These are phyloP conservation scores for Eriocheir sinensis DNA, from an alignment of 1,140 invertebrate genomes.

Conservation along the genomic window DNA sequence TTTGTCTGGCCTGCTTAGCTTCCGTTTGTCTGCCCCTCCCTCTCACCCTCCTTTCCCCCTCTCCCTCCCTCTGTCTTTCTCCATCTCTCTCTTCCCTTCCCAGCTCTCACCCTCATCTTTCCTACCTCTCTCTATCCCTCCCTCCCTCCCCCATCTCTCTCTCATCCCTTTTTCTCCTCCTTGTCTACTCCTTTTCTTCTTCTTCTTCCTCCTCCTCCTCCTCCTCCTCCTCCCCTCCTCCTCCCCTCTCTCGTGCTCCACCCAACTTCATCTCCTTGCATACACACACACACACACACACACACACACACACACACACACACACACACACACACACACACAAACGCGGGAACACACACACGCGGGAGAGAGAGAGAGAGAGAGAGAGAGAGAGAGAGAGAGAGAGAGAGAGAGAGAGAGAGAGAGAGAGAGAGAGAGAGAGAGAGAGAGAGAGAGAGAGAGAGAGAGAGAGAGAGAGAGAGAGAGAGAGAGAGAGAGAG, in stretches of 20 bases:
- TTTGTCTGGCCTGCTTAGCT: not conserved
- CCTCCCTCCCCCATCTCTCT: not conserved
- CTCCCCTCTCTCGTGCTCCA: not conserved
- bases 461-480: too few relatives aligned
- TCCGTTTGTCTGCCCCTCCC: not conserved
- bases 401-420: too few relatives aligned
- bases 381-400: too few relatives aligned
- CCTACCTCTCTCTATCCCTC: too few relatives aligned
- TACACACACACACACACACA: too few relatives aligned
- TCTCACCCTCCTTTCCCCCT: not conserved
- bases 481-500: too few relatives aligned
- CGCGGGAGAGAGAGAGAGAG: too few relatives aligned
- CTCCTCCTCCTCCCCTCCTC: not conserved
- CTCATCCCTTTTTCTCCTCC: not conserved
- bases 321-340: too few relatives aligned
- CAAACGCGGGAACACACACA: too few relatives aligned
- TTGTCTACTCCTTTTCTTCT: not conserved
- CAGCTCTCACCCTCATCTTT: not conserved
- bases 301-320: too few relatives aligned
- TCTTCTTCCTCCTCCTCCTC: not conserved
- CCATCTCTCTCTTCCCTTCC: not conserved
- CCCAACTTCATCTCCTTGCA: not conserved
- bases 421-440: too few relatives aligned
- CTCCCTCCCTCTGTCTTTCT: not conserved
- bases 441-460: too few relatives aligned